phyloP scores from a whole-genome alignment of 2,113 vertebrate genomes.

The Labeo catla region DNA sequence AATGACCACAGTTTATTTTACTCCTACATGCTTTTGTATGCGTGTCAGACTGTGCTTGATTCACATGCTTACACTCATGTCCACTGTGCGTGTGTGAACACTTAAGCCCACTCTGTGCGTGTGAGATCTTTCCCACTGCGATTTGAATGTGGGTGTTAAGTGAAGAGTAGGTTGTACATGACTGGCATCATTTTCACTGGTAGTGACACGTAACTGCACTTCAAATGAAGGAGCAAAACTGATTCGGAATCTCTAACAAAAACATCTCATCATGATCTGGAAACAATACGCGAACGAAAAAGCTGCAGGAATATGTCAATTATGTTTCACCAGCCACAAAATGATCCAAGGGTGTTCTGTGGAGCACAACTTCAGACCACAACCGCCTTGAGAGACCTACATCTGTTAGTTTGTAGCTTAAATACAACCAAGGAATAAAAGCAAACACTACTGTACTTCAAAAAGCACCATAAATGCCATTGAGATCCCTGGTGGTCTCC shows the following conservation, averaged over 20 bases:
- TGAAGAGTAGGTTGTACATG: neutral
- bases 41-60: conserved; percentile 22
- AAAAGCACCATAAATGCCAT: neutral
- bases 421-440: neutral
- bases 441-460: neutral
- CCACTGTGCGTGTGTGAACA: neutral
- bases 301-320: conserved; percentile 12
- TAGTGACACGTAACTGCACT: conserved; percentile 26
- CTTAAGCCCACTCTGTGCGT: neutral
- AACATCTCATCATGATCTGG: neutral
- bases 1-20: conserved; percentile 36
- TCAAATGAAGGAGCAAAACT: conserved; percentile 23
- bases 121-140: conserved; percentile 18
- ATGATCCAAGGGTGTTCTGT: conserved; percentile 10
- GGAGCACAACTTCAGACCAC: neutral
- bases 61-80: conserved; percentile 30
- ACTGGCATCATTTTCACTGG: conserved; percentile 6
- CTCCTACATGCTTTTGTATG: conserved; percentile 36
- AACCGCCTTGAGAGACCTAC: neutral
- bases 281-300: conserved; percentile 3
- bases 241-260: conserved; percentile 2
- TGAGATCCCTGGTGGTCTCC: conserved; percentile 31
- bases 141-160: conserved; percentile 18
- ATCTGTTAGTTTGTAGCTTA: neutral
- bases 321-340: conserved; percentile 19